These are phyloP conservation scores for Aix galericulata DNA, from an alignment of 2,113 vertebrate species.

Conservation along the genomic window DNA sequence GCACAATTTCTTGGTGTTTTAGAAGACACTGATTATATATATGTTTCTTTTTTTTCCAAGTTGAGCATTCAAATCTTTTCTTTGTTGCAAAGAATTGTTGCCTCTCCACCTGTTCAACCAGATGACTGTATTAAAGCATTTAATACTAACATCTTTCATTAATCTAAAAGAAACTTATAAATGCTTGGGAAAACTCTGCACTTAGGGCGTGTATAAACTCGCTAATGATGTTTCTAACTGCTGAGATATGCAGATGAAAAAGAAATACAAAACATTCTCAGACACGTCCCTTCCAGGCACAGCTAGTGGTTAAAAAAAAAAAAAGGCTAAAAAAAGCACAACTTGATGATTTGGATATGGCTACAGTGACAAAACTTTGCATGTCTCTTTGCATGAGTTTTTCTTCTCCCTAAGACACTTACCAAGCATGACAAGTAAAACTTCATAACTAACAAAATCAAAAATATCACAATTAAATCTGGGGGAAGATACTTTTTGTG, in stretches of 20 bases:
- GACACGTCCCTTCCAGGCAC: background rate
- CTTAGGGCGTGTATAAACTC: background rate
- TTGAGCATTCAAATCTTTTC: background rate
- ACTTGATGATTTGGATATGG: background rate
- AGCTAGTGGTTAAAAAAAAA: background rate
- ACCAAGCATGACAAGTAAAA: background rate
- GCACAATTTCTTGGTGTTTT: background rate
- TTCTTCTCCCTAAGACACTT: background rate
- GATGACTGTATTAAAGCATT: background rate
- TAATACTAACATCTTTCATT: background rate
- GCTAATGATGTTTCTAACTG: background rate
- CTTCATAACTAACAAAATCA: background rate
- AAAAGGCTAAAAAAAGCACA: background rate
- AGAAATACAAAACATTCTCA: background rate
- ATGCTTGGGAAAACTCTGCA: background rate
- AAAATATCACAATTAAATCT: background rate
- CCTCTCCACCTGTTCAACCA: background rate
- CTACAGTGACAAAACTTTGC: background rate
- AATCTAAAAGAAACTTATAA: background rate
- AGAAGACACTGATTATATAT: background rate
- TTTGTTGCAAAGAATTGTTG: background rate
- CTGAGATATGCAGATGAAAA: conserved; percentile 27
- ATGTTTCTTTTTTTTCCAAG: too few species aligned
- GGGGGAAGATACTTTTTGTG: background rate
- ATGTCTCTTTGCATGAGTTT: background rate